Percentiles rank a stretch among this genome's conserved stretches.
phyloP scores from a whole-genome alignment of 2,888 invertebrate species.

The Diadegma fenestrale region DNA sequence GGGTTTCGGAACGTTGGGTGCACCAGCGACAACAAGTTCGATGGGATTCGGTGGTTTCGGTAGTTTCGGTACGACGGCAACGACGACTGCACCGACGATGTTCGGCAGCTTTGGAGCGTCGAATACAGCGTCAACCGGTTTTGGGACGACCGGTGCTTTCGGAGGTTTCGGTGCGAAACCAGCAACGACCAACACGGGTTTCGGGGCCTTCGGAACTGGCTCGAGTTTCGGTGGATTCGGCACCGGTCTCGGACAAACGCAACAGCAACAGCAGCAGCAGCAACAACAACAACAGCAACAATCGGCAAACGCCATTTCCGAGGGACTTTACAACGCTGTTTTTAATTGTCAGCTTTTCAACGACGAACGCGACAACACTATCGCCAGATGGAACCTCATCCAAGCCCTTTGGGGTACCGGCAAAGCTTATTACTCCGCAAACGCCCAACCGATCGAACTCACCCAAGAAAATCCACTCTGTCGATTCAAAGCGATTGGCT shows the following conservation, averaged over 20 bases:
- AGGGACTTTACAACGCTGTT: conserved; percentile 91
- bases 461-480: conserved; percentile 96
- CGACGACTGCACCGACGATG: conserved; percentile 82
- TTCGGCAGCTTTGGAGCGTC: conserved; percentile 86
- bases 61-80: conserved; percentile 77
- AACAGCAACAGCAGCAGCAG: conserved; percentile 84
- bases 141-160: conserved; percentile 84
- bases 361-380: conserved; percentile 96
- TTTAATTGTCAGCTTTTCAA: conserved; percentile 94
- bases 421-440: conserved; percentile 92
- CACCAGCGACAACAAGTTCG: conserved; percentile 80
- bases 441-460: conserved; percentile 92
- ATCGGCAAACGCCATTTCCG: conserved; percentile 87
- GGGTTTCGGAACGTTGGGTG: conserved; percentile 75
- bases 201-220: conserved; percentile 83
- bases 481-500: conserved; percentile 97
- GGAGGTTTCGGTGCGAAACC: conserved; percentile 86
- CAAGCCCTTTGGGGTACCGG: conserved; percentile 96
- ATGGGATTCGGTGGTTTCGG: conserved; percentile 83
- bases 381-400: conserved; percentile 97
- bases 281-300: conserved; percentile 86
- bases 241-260: conserved; percentile 74
- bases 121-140: conserved; percentile 83
- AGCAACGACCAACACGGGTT: conserved; percentile 84
- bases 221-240: conserved; percentile 78